These are phyloP conservation scores for Drosophila leontia DNA, from an alignment of 1,140 invertebrate species.

Conservation along the genomic window DNA sequence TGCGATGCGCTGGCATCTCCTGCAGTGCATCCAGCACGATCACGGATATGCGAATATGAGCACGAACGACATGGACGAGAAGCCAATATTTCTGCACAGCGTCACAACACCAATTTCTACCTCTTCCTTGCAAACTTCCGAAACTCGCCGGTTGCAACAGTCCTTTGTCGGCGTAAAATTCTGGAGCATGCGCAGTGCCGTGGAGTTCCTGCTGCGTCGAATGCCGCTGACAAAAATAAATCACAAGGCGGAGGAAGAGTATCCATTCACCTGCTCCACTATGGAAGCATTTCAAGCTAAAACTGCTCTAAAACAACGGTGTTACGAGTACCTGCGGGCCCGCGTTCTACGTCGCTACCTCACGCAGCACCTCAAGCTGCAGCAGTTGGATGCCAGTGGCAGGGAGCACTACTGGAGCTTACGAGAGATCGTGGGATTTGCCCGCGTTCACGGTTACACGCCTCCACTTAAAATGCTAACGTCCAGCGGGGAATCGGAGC, in stretches of 20 bases:
- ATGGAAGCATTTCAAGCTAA: conserved; percentile 41
- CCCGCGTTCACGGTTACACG: conserved; percentile 71
- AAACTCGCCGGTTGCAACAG: conserved; percentile 53
- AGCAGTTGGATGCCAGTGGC: conserved; percentile 46
- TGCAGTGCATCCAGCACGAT: conserved; percentile 71
- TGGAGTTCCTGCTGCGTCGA: conserved; percentile 75
- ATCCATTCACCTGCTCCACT: conserved; percentile 55
- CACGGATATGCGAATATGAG: conserved; percentile 77
- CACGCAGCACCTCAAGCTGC: conserved; percentile 53
- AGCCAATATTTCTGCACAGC: conserved; percentile 1
- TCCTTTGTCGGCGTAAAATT: conserved; percentile 55
- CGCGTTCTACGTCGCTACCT: conserved; percentile 58
- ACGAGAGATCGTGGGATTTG: conserved; percentile 75
- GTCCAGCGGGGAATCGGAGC: neutral
- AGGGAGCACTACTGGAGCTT: conserved; percentile 71
- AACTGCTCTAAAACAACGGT: conserved; percentile 62
- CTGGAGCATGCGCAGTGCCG: conserved; percentile 59
- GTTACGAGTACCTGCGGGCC: conserved; percentile 71
- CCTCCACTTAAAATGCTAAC: conserved; percentile 61
- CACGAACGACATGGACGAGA: conserved; percentile 9
- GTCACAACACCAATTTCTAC: neutral
- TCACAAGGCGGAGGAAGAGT: conserved; percentile 27
- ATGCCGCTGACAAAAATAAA: conserved; percentile 48
- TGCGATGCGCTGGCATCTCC: conserved; percentile 52
- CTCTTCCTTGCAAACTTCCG: neutral